Percentiles rank a stretch among this genome's conserved stretches.
phyloP scores from a whole-genome alignment of 2,888 invertebrate genomes.

The Aporophyla nigra region DNA sequence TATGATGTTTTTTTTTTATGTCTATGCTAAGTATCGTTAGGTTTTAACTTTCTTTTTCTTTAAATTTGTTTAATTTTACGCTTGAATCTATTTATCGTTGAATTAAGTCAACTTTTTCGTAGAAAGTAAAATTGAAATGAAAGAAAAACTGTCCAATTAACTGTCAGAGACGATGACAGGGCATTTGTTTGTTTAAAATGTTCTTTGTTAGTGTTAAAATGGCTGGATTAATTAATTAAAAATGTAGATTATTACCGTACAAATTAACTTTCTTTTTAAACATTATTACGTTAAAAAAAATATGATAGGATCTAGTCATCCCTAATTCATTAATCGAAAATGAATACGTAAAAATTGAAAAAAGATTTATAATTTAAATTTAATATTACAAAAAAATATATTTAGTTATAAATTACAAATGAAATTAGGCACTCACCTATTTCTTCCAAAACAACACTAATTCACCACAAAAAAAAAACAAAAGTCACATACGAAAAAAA shows the following conservation, averaged over 20 bases:
- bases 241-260: no score
- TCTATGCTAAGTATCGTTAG: background rate
- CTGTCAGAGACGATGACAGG: background rate
- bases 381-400: background rate
- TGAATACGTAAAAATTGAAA: background rate
- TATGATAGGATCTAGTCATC: background rate
- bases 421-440: conserved; percentile 39
- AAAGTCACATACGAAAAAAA: conserved; percentile 50
- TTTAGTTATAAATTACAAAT: background rate
- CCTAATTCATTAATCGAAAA: background rate
- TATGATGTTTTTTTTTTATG: background rate
- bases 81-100: conserved; percentile 4
- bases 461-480: conserved; percentile 43
- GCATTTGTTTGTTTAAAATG: conserved; percentile 19
- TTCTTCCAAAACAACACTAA: conserved; percentile 47
- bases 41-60: background rate
- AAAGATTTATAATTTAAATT: background rate
- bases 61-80: background rate
- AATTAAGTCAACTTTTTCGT: conserved; percentile 4
- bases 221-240: background rate
- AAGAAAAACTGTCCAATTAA: conserved; percentile 19
- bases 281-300: background rate
- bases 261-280: background rate
- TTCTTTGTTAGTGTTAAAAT: background rate
- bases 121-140: conserved; percentile 23